Evolutionary conservation across 2,797 vertebrate genomes (phyloP), one percentile per base, ranked within the genome.

Genomic region (Danionella dracula): DNA sequence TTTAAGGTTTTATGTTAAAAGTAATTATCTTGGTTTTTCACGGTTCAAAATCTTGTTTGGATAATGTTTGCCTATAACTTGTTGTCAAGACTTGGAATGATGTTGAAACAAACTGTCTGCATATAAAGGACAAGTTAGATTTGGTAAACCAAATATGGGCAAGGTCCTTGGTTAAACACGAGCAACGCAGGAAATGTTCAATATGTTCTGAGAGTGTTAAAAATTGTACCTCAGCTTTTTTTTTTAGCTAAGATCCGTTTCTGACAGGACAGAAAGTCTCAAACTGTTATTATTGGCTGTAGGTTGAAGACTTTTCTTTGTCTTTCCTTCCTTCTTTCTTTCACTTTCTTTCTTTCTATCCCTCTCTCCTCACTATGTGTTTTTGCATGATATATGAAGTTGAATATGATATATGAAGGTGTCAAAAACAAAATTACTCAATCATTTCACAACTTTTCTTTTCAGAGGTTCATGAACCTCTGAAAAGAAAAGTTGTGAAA

Each of bases 151-250:
- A 69, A 74, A 75, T 55, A 56, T 61, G 50, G 65, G 32, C 35
- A 66, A 53, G 56, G 66, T 74, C 72, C 69, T 73, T 77, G 77
- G 81, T 27, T 3, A 85, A 84, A 84, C 78, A 76, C 27, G 66
- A 78, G 77, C 74, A 80, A 82, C 74, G 82, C 84, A 87, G 87
- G 85, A 89, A 89, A 86, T 89, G 87, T 89, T 83, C 76, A 66
- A 80, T 85, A 85, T 86, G 87, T 86, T 82, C 82, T 3, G 57
- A 72, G 75, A 70, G 77, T 42, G 72, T 80, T 74, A 73, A 78
- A 54, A 78, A 66, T 77, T 21, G 72, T 75, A 77, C 62, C 40
- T 70, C 23, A 58, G 68, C 64, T 75, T 75, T 66, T 75, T 75
- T 66, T 63, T 68, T 68, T 71, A 61, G 65, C 20, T 27, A 76